phyloP scores from a whole-genome alignment of 92 coral and sea anemone species.

The Epizoanthus scotinus region DNA sequence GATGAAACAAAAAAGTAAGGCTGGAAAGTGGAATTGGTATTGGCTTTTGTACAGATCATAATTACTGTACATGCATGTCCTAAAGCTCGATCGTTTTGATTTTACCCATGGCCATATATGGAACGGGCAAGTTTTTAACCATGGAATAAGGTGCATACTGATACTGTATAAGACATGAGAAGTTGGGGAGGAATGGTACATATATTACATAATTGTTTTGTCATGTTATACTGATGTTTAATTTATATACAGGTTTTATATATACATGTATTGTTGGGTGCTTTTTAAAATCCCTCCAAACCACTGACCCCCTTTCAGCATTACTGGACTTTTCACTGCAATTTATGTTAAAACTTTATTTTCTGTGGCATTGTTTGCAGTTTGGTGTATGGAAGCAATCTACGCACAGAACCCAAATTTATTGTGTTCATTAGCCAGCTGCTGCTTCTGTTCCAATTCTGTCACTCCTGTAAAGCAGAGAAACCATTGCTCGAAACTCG shows the following conservation, averaged over 20 bases:
- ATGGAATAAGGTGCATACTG: no score
- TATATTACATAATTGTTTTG: no score
- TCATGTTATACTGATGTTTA: no score
- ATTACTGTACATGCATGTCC: neutral
- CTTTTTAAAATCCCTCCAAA: neutral
- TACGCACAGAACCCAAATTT: constrained; percentile 47
- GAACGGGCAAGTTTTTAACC: no score
- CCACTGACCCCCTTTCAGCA: neutral
- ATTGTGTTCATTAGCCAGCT: constrained; percentile 49
- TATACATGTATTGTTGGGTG: no score
- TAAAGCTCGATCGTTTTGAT: no score
- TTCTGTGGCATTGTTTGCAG: constrained; percentile 5
- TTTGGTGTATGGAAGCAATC: constrained; percentile 12
- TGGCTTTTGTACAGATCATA: neutral
- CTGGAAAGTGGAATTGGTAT: neutral
- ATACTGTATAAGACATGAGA: no score
- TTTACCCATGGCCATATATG: no score
- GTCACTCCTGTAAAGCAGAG: constrained; percentile 46
- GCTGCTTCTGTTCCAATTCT: constrained; percentile 44
- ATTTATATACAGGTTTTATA: no score
- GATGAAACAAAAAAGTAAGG: constrained; percentile 19
- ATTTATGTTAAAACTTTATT: neutral
- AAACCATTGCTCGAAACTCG: constrained; percentile 39
- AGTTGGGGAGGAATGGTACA: no score
- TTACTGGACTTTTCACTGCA: neutral